Percentiles rank a stretch among this genome's conserved stretches.
These are phyloP conservation scores for Sipha flava DNA, from an alignment of 1,140 invertebrate species.

Conservation along the genomic window DNA sequence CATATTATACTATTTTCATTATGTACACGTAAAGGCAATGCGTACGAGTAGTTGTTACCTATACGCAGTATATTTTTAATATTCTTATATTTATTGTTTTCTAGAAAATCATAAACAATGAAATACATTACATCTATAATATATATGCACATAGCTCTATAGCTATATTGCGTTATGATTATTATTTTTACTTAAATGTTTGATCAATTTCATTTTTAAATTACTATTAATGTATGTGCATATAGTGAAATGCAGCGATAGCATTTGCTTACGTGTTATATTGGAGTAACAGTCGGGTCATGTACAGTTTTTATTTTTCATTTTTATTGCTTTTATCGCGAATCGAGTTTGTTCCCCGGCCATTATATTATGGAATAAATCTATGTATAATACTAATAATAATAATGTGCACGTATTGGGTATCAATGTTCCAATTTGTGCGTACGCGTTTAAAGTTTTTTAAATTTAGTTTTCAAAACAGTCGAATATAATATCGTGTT, in stretches of 20 bases:
- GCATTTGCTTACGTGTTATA: background rate
- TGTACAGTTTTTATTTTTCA: background rate
- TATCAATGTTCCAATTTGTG: background rate
- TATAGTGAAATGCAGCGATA: too few relatives aligned
- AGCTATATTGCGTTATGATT: background rate
- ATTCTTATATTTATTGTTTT: too few relatives aligned
- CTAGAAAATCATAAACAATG: background rate
- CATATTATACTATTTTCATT: too few relatives aligned
- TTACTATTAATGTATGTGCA: background rate
- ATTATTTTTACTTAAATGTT: background rate
- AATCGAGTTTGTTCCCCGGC: background rate
- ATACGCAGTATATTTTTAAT: too few relatives aligned
- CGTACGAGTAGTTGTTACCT: too few relatives aligned
- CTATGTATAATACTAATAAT: background rate
- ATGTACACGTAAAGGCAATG: background rate
- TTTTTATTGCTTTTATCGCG: background rate
- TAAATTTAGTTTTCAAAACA: too few relatives aligned
- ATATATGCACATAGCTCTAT: too few relatives aligned
- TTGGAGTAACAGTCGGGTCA: background rate
- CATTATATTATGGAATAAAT: background rate
- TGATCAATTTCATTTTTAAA: background rate
- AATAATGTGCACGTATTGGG: background rate
- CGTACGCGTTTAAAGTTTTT: background rate
- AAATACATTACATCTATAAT: too few relatives aligned
- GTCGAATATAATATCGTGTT: too few relatives aligned